These are phyloP conservation scores for Salvelinus sp. DNA, from an alignment of 2,113 vertebrate species.

Conservation along the genomic window DNA sequence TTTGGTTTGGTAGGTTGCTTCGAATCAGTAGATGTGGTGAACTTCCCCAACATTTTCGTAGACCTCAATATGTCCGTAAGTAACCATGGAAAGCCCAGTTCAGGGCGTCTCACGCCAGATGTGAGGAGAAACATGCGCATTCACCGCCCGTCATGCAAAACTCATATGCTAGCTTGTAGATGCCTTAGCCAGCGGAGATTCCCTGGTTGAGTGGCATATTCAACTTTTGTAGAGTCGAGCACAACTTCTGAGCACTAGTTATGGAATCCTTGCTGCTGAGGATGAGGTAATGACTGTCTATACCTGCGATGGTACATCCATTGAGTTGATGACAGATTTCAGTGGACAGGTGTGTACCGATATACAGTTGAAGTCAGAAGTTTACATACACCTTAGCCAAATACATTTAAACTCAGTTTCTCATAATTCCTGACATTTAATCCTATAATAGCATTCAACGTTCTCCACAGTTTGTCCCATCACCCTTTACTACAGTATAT, in stretches of 20 bases:
- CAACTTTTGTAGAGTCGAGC: constrained; percentile 10
- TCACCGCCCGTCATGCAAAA: constrained; percentile 34
- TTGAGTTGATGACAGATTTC: constrained; percentile 59
- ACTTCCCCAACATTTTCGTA: constrained; percentile 25
- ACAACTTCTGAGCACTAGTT: constrained; percentile 25
- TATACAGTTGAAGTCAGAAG: too few species aligned
- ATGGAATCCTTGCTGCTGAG: constrained; percentile 44
- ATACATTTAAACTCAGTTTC: too few species aligned
- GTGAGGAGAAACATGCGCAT: constrained; percentile 38
- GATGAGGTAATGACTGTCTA: constrained; percentile 51
- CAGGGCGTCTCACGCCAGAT: constrained; percentile 49
- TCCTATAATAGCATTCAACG: too few species aligned
- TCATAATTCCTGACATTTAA: too few species aligned
- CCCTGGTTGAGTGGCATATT: constrained; percentile 23
- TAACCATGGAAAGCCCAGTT: constrained; percentile 16
- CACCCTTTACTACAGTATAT: too few species aligned
- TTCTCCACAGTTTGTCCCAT: too few species aligned
- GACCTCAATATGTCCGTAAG: constrained; percentile 47
- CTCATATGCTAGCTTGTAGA: constrained; percentile 33
- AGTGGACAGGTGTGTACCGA: constrained; percentile 44
- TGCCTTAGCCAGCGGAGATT: constrained; percentile 47
- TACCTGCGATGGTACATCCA: constrained; percentile 38
- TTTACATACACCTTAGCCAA: too few species aligned
- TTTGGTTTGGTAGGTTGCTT: constrained; percentile 19
- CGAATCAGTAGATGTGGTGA: constrained; percentile 31